Base-by-base conservation (phyloP, 2,888 invertebrate genomes). In the Limnephilus lunatus region DNA sequence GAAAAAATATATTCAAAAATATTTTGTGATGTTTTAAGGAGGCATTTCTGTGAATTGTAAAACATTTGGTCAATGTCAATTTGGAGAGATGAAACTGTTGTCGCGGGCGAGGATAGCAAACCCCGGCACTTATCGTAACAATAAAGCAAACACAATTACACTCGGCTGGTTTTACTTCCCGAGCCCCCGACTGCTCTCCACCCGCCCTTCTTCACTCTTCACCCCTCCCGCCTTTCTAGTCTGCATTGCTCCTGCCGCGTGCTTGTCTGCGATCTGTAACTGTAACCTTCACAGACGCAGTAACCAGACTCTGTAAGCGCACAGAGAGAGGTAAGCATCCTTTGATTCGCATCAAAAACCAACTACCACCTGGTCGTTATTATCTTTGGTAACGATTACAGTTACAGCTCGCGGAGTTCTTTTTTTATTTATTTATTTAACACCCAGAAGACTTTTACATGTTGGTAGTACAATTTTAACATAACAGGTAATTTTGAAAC, bases 1-100 rank as follows among this genome's bases (percentile, higher is more conserved):
- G 92, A 92, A 91, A 92, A 91, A 90, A 92, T 89, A 90, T 85
- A 85, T 87, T 88, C 30, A 92, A 87, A 90, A 92, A 92, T 92
- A 92, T 92, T 92, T 92, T 92, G 92, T 90, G 92, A 92, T 92
- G 92, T 90, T 92, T 91, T 86, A 90, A 92, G 81, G 44, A 87
- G 82, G 68, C 91, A 91, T 91, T 88, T 91, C 88, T 87, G 91
- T 88, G 81, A 82, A 88, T 91, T 89, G 90, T 89, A 90, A 92
- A 90, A 92, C 90, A 92, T 90, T 92, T 88, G 86, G 90, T 92
- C 92, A 92, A 92, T 88, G 90, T 92, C 90, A 90, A 92, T 88
- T 87, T 88, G 31, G 53, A 88, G 68, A 88, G 14, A 68, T 35
- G 30, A 53, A 83, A 44, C 86, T 86, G 86, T 86, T 86, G 44